Conservation (phyloP, 2,888 invertebrate species). For the Lasioglossum lativentre region DNA sequence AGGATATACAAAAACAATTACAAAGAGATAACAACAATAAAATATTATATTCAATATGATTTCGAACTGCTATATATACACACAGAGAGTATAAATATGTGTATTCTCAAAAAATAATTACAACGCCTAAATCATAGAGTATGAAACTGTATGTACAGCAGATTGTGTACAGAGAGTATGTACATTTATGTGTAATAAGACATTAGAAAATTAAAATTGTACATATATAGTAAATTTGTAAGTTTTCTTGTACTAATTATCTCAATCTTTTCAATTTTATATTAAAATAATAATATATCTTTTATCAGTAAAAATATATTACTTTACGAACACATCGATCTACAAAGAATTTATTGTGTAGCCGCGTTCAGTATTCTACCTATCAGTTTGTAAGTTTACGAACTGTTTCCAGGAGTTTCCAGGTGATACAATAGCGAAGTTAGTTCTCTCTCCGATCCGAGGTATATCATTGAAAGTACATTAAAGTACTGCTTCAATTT, state of each 20-base stretch:
- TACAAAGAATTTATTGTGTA: neutral
- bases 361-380: neutral
- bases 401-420: slow-evolving; percentile 39
- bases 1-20: neutral
- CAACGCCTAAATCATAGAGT: neutral
- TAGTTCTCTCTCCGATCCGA: neutral
- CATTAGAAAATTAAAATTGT: neutral
- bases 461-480: slow-evolving; percentile 22
- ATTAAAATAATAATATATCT: neutral
- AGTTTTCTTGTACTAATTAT: neutral
- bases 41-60: neutral
- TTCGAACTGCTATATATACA: neutral
- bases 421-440: slow-evolving; percentile 19
- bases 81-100: neutral
- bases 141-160: no score
- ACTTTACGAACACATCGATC: slow-evolving; percentile 19
- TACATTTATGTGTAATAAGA: neutral
- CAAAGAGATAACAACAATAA: neutral
- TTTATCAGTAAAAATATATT: neutral
- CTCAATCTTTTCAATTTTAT: neutral
- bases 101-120: neutral
- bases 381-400: slow-evolving; percentile 21
- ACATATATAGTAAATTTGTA: neutral
- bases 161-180: no score
- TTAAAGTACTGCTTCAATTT: neutral